Base-by-base conservation (phyloP, 2,113 vertebrate species). In the Fulmarus glacialis region DNA sequence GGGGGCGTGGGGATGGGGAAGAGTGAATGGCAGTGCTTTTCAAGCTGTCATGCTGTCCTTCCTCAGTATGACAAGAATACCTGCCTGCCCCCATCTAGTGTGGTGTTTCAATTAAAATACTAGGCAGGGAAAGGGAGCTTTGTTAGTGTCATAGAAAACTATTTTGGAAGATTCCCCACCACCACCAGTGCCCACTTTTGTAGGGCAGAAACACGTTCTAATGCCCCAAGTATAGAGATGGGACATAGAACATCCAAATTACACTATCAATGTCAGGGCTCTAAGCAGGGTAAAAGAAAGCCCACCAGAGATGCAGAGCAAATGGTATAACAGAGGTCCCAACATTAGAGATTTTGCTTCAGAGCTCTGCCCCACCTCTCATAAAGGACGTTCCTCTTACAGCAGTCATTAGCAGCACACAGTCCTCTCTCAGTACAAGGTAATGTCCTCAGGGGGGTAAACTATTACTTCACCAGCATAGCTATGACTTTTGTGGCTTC, bases 261-360 rank as follows among this genome's bases (percentile, higher is more conserved):
- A 20, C 7, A 11, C 32, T 59, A 9, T 2, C 29, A 13, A 0
- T 2, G 5, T 20, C 34, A 59, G 34, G 15, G 42, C 11, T 58
- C 13, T 63, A 78, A 43, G 38, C 26, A 78, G 21, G 27, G 24
- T 10, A 21, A 40, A 38, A 59, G 19, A 42, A 63, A 40, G 14
- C 27, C 52, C 58, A 40, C 5, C 12, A 36, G 63, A 53, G 55
- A 29, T 4, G 12, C 56, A 53, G 38, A 60, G 30, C 12, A 66
- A 50, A 18, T 2, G 56, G n/a, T 27, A 0, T 17, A 30, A 38
- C 24, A 75, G 71, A 67, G 23, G 13, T 58, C 11, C 47, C 92
- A 86, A 2, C 19, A 16, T 3, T 30, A 36, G 60, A 45, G n/a
- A n/a, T 29, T 64, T 48, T 63, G 34, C 40, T 71, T 34, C 82